Evolutionary conservation across 30 jellyfish, hydroid and myxozoan species (phyloP).

Genomic region (Euphysa ruthae): DNA sequence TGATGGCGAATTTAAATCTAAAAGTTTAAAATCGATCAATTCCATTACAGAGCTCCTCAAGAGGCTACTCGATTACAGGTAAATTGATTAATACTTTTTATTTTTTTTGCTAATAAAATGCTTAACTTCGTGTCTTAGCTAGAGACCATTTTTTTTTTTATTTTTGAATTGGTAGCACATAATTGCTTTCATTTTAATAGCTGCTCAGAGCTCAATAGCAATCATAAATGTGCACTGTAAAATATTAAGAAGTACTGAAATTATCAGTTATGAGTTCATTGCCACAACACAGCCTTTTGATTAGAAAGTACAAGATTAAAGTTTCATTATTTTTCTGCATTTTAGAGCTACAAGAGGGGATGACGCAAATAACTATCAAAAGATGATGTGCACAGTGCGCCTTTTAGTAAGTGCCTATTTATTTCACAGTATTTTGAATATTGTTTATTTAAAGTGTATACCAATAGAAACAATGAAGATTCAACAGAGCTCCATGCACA

Average conservation of each 20-base stretch:
- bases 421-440: too few relatives aligned
- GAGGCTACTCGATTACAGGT: slow-evolving; percentile 92
- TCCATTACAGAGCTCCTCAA: slow-evolving; percentile 78
- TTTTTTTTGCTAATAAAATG: not conserved
- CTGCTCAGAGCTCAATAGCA: not conserved
- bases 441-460: too few relatives aligned
- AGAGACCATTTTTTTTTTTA: not conserved
- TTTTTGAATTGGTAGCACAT: not conserved
- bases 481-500: too few relatives aligned
- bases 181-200: too few relatives aligned
- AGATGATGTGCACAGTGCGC: slow-evolving; percentile 82
- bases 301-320: too few relatives aligned
- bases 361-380: slow-evolving; percentile 75
- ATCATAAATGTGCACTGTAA: too few relatives aligned
- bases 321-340: not conserved
- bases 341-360: slow-evolving; percentile 65
- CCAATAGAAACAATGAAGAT: too few relatives aligned
- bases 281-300: too few relatives aligned
- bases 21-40: slow-evolving; percentile 44
- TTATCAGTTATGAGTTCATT: too few relatives aligned
- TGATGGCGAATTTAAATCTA: slow-evolving; percentile 57
- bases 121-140: not conserved
- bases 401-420: slow-evolving; percentile 78
- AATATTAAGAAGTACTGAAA: too few relatives aligned
- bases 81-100: too few relatives aligned